Evolutionary conservation across 2,797 vertebrate species (phyloP), one percentile per base, ranked within the genome.

Genomic region (Gastrophryne carolinensis): DNA sequence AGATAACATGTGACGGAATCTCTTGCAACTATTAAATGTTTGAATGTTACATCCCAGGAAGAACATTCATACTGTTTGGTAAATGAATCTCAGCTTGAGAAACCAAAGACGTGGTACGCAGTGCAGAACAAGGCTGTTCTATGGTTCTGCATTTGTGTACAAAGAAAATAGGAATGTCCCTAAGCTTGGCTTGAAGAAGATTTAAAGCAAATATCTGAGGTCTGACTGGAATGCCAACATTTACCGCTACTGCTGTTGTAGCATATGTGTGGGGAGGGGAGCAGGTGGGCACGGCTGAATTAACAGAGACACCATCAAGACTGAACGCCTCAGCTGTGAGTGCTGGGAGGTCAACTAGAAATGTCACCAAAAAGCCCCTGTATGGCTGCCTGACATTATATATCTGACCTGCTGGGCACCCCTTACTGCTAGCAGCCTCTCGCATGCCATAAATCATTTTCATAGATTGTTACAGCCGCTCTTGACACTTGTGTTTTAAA

Each of bases 381-480:
- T 76, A 50, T 39, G 64, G 23, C 64, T 69, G 73, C 65, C 66
- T 78, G 67, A 70, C 68, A 66, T 78, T 72, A 72, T n/a, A 50
- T 53, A 52, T 39, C 67, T 78, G 75, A 78, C 75, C 77, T 80
- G 73, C 4, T 79, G 67, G 37, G 54, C 44, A 34, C 63, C 64
- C 17, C 29, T 67, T 52, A 29, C 49, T 61, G 49, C 19, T 44
- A 12, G 32, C 41, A 21, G 47, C 64, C 27, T 73, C 61, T 27
- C 17, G 23, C 58, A 21, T 52, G 34, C 47, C 63, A 34, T 66
- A 61, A 72, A 67, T 73, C 79, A 72, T 37, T 41, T 10, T 13
- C 21, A 34, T 3, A 53, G 35, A 56, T 66, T 50, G 69, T 72
- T 68, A 44, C 47, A 13, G 32, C 35, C 32, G 29, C 12, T 26